Percentiles rank a stretch among this genome's conserved stretches.
These are phyloP conservation scores for Lasius fuliginosus DNA, from an alignment of 2,888 invertebrate species.

Conservation along the genomic window DNA sequence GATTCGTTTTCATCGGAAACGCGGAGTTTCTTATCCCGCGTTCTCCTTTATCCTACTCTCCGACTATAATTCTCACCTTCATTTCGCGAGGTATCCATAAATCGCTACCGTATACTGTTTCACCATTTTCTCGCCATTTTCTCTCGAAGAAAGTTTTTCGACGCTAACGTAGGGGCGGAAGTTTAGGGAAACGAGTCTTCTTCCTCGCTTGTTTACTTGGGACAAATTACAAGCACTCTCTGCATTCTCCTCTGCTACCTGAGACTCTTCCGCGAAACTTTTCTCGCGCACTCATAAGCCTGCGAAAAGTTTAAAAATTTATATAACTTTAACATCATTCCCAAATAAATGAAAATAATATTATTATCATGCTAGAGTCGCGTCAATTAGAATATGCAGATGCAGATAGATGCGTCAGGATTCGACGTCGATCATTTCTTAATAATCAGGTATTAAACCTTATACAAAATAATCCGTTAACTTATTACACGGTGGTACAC, in stretches of 20 bases:
- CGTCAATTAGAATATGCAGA: background rate
- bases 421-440: background rate
- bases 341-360: background rate
- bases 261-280: background rate
- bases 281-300: background rate
- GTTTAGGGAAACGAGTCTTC: background rate
- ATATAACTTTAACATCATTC: conserved; percentile 1
- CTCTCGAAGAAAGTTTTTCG: conserved; percentile 8
- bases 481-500: background rate
- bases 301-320: background rate
- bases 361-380: background rate
- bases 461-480: background rate
- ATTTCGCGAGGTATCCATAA: background rate
- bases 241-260: background rate
- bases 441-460: background rate
- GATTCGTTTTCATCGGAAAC: conserved; percentile 25
- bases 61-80: background rate
- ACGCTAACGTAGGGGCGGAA: background rate
- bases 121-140: background rate
- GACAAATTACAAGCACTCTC: conserved; percentile 22
- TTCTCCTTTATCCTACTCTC: background rate
- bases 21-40: background rate
- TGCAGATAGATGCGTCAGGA: background rate
- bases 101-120: background rate
- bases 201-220: conserved; percentile 13